These are phyloP conservation scores for Typhlomys cinereus DNA, from an alignment of 2,113 vertebrate species.

Conservation along the genomic window DNA sequence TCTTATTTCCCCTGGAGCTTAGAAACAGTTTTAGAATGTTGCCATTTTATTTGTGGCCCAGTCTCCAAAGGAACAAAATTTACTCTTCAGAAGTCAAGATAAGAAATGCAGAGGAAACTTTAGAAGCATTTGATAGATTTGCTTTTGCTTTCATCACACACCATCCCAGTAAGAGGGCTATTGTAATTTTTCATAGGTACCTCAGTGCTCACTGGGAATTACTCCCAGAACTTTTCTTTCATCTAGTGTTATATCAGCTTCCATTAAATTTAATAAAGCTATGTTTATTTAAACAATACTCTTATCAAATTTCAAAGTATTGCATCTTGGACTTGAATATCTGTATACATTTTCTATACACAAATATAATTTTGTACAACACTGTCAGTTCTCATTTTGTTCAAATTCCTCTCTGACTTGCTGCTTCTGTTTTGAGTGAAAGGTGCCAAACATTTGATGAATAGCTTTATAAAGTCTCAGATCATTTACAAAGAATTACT, in stretches of 20 bases:
- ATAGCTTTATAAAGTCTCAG: background rate
- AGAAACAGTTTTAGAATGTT: background rate
- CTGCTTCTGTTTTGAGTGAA: background rate
- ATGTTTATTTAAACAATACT: background rate
- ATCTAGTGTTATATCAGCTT: background rate
- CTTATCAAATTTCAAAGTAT: background rate
- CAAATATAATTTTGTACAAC: background rate
- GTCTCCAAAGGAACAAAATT: background rate
- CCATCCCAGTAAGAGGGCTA: background rate
- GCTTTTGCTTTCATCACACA: background rate
- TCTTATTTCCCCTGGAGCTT: background rate
- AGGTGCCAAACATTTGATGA: background rate
- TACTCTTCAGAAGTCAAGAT: background rate
- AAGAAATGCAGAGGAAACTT: background rate
- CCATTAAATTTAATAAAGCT: background rate
- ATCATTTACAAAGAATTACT: background rate
- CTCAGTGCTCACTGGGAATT: background rate
- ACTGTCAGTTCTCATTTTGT: background rate
- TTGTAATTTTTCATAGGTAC: background rate
- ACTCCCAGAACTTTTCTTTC: background rate
- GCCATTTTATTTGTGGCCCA: background rate
- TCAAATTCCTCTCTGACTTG: background rate
- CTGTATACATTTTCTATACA: background rate
- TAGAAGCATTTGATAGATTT: background rate
- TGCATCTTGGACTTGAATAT: background rate